These are phyloP conservation scores for Nicator chloris DNA, from an alignment of 2,113 vertebrate species.

Conservation along the genomic window DNA sequence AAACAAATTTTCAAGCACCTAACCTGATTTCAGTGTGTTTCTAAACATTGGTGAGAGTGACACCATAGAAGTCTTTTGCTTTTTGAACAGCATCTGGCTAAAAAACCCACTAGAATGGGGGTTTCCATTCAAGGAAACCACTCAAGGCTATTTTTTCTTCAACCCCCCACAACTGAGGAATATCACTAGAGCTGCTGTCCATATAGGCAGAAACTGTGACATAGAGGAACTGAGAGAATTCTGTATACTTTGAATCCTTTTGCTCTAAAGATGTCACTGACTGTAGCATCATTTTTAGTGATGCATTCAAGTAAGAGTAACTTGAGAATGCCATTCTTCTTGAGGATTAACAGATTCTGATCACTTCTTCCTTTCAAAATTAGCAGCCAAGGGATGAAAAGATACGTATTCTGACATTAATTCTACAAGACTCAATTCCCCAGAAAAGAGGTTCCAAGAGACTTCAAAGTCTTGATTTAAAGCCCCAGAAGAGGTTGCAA, in stretches of 20 bases:
- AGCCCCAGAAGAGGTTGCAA: not conserved
- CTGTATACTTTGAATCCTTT: not conserved
- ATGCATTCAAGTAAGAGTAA: not conserved
- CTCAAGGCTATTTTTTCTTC: not conserved
- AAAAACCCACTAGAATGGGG: not conserved
- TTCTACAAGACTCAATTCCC: not conserved
- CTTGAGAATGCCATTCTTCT: not conserved
- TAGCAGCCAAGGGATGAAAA: not conserved
- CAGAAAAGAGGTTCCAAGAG: not conserved
- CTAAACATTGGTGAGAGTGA: not conserved
- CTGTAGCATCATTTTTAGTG: not conserved
- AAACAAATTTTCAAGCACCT: not conserved
- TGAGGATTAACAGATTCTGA: not conserved
- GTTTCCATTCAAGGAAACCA: too few relatives aligned
- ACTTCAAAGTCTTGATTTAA: not conserved
- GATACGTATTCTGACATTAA: not conserved
- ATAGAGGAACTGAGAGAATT: not conserved
- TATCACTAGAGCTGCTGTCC: not conserved
- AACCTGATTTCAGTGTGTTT: not conserved
- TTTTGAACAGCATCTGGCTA: not conserved
- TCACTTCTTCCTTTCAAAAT: not conserved
- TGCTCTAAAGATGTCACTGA: not conserved
- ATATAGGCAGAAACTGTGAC: not conserved
- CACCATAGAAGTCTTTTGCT: not conserved
- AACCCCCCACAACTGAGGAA: not conserved